Percentiles rank a stretch among this genome's conserved stretches.
Evolutionary conservation across 2,113 vertebrate genomes (phyloP).

Genomic region (Hepsetus odoe): DNA sequence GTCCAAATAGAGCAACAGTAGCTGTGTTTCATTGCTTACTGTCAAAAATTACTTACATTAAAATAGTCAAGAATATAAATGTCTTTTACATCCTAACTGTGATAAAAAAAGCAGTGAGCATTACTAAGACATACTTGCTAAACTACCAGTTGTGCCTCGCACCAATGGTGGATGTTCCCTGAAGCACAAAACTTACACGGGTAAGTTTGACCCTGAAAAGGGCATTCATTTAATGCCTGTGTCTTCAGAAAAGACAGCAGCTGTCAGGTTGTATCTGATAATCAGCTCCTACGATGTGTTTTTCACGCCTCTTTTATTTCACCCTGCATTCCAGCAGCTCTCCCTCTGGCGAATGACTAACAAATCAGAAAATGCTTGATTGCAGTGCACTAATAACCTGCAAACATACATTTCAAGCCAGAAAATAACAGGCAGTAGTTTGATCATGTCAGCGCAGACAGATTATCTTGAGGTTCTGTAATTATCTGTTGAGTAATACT

Average conservation of each 20-base stretch:
- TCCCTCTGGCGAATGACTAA: slow-evolving; percentile 56
- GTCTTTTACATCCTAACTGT: not conserved
- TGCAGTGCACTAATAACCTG: slow-evolving; percentile 37
- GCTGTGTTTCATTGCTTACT: not conserved
- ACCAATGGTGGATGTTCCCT: not conserved
- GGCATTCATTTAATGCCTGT: slow-evolving; percentile 48
- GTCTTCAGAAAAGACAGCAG: slow-evolving; percentile 47
- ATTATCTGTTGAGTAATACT: not conserved
- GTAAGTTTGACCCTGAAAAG: slow-evolving; percentile 61
- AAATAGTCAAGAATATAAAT: not conserved
- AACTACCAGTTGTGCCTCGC: not conserved
- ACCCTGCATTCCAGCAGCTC: slow-evolving; percentile 49
- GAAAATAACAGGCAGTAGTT: not conserved
- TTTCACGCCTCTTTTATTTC: slow-evolving; percentile 56
- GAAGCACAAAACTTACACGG: slow-evolving; percentile 16
- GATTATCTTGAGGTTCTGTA: not conserved
- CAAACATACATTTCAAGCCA: slow-evolving; percentile 8
- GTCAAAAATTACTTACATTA: not conserved
- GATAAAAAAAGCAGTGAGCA: not conserved
- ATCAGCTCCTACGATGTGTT: slow-evolving; percentile 52
- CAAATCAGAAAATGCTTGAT: slow-evolving; percentile 53
- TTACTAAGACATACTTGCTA: not conserved
- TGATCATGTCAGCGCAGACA: slow-evolving; percentile 18
- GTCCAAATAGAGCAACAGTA: not conserved
- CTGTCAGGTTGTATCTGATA: slow-evolving; percentile 56